phyloP scores from a whole-genome alignment of 2,797 vertebrate genomes.

The Tiaroga cobitis region DNA sequence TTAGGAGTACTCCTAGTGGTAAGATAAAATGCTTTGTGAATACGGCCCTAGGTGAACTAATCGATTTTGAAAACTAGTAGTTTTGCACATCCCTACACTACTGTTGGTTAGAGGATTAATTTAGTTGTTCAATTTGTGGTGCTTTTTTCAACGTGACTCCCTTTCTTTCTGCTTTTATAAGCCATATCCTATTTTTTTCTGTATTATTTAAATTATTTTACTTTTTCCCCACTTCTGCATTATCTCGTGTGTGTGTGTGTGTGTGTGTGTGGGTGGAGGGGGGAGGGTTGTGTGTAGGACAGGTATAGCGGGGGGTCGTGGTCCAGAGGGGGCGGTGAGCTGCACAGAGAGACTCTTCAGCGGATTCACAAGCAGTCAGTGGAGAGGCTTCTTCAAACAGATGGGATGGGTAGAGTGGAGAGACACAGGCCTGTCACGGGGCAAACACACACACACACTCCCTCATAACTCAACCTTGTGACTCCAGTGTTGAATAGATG shows the following conservation, averaged over 20 bases:
- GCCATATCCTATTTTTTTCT: slow-evolving; percentile 5
- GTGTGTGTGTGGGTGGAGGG: slow-evolving; percentile 29
- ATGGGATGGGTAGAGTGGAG: slow-evolving; percentile 41
- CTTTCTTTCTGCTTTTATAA: background rate
- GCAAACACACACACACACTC: slow-evolving; percentile 12
- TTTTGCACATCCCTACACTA: background rate
- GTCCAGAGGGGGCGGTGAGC: slow-evolving; percentile 45
- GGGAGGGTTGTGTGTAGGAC: slow-evolving; percentile 30
- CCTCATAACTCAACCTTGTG: slow-evolving; percentile 4
- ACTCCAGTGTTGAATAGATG: slow-evolving; percentile 5
- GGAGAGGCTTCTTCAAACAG: slow-evolving; percentile 47
- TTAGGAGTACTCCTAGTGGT: too few relatives aligned
- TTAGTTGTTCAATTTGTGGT: background rate
- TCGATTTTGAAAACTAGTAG: background rate
- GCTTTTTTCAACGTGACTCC: background rate
- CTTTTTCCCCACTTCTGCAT: slow-evolving; percentile 3
- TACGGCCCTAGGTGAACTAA: background rate
- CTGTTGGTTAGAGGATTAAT: background rate
- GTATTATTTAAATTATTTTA: background rate
- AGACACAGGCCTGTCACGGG: slow-evolving; percentile 22
- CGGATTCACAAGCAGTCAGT: slow-evolving; percentile 39
- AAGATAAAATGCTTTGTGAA: too few relatives aligned
- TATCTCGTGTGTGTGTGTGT: slow-evolving; percentile 35
- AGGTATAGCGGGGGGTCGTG: slow-evolving; percentile 45
- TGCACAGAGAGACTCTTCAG: slow-evolving; percentile 46